Base-by-base conservation (phyloP, 2,888 invertebrate species). In the Cancer borealis region DNA sequence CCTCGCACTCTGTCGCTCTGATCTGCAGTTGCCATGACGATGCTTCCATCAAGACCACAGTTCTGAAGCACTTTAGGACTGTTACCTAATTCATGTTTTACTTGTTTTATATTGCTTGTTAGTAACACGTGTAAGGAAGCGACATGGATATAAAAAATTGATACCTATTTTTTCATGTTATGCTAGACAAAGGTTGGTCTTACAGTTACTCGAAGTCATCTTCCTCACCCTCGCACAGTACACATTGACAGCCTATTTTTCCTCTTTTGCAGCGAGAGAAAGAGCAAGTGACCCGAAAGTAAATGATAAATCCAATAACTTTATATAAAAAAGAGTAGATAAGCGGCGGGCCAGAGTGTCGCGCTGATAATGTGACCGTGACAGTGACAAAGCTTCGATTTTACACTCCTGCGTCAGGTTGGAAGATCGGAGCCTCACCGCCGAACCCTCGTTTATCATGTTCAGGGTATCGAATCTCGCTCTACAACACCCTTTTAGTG, bases 341-440 rank as follows among this genome's bases (percentile, higher is more conserved):
- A 90, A 90, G 90, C 49, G 39, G 46, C 73, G 73, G 39, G 49
- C 30, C 49, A 47, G 49, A 66, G 93, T 79, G 89, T 90, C 49
- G 73, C 49, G 90, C 90, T 90, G 93, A 93, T 93, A 90, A 93
- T 93, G 90, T 90, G 90, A 73, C 30, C 90, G 39, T 93, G 93
- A 93, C 93, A 93, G 30, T 93, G 93, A 93, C 93, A 93, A 90
- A 93, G 93, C 93, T 93, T 66, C 79, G 89, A 93, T 93, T 93
- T 93, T 93, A 93, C 93, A 93, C 89, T 66, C 93, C 26, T 93
- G 89, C 79, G 90, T 93, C 93, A 93, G 60, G 89, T 93, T 93
- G 73, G 93, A 79, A 90, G 46, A 73, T 49, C n/a, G 66, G 47
- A 73, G 10, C 66, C 90, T 92, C 47, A 5, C 79, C 49, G 73